These are phyloP conservation scores for Gallinago paraguaiae DNA, from an alignment of 2,113 vertebrate genomes.

Conservation along the genomic window DNA sequence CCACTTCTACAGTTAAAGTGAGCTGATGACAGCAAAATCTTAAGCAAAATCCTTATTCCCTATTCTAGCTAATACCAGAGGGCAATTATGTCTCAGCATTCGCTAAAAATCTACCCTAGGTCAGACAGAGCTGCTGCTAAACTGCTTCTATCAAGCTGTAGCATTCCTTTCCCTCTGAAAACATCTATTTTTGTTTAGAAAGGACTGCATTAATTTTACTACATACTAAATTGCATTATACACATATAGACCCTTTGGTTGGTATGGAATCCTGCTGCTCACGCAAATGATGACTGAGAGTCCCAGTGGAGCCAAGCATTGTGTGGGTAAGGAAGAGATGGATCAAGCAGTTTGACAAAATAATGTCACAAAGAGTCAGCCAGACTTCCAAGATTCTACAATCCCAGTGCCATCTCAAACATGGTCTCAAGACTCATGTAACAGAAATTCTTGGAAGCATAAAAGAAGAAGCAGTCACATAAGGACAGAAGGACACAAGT, in stretches of 20 bases:
- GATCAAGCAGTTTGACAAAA: not conserved
- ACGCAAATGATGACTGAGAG: not conserved
- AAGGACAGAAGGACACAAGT: not conserved
- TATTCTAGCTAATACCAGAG: not conserved
- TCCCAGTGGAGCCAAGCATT: not conserved
- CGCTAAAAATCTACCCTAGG: not conserved
- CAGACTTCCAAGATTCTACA: not conserved
- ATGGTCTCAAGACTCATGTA: not conserved
- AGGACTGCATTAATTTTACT: not conserved
- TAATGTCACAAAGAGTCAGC: not conserved
- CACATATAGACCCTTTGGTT: not conserved
- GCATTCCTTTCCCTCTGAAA: not conserved
- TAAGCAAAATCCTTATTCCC: not conserved
- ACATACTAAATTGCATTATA: not conserved
- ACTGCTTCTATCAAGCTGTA: not conserved
- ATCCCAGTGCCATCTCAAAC: not conserved
- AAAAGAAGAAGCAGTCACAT: not conserved
- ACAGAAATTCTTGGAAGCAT: not conserved
- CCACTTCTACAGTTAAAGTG: not conserved
- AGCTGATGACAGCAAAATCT: constrained; percentile 5
- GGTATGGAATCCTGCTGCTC: not conserved
- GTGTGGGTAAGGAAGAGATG: not conserved
- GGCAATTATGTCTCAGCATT: not conserved
- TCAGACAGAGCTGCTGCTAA: not conserved
- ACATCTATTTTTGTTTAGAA: not conserved